phyloP scores from a whole-genome alignment of 2,113 vertebrate species.

The Vulpes lagopus region DNA sequence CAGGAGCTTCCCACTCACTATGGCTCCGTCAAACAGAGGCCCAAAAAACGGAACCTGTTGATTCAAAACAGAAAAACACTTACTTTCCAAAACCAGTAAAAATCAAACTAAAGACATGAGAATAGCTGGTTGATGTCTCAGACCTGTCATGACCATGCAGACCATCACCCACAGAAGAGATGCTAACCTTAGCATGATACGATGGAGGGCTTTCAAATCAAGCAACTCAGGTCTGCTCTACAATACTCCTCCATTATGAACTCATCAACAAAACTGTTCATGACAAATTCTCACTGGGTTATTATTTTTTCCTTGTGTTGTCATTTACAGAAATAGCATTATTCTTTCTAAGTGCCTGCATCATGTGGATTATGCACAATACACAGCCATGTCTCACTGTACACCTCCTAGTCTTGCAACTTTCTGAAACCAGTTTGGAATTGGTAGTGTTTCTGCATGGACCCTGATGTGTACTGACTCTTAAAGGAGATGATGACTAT shows the following conservation, averaged over 20 bases:
- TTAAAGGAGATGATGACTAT: not conserved
- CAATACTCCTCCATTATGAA: not conserved
- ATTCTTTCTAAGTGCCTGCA: not conserved
- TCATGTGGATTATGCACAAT: not conserved
- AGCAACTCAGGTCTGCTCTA: not conserved
- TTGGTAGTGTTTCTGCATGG: not conserved
- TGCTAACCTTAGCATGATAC: not conserved
- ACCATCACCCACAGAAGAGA: not conserved
- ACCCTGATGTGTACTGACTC: not conserved
- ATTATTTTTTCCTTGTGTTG: not conserved
- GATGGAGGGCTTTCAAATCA: not conserved
- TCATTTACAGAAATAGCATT: not conserved
- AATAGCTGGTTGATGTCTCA: not conserved
- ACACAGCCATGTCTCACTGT: not conserved
- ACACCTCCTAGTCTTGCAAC: not conserved
- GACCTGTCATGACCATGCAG: not conserved
- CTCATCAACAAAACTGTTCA: not conserved
- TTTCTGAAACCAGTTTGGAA: not conserved
- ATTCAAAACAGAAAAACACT: not conserved
- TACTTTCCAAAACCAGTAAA: not conserved
- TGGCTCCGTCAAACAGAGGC: constrained; percentile 96
- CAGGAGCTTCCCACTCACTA: constrained; percentile 94
- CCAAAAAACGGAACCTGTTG: constrained; percentile 97
- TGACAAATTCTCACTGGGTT: not conserved
- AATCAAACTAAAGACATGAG: constrained; percentile 27